phyloP scores from a whole-genome alignment of 2,888 invertebrate species.

The Zaprionus bogoriensis region DNA sequence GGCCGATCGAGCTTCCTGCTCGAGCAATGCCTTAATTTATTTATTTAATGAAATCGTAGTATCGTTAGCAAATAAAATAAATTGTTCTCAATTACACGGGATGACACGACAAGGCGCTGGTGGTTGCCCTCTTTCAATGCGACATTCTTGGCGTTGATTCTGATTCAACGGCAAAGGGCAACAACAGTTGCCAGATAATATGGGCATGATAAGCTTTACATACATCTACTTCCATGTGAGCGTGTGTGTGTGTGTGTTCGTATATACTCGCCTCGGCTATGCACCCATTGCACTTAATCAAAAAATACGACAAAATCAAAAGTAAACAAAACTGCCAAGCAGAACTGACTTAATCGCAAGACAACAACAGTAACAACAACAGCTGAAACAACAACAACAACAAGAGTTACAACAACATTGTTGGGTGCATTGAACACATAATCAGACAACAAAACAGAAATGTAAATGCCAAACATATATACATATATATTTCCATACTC shows the following conservation, averaged over 20 bases:
- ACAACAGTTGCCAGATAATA: constrained; percentile 62
- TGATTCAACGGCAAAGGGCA: constrained; percentile 58
- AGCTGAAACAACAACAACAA: constrained; percentile 24
- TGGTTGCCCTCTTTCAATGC: constrained; percentile 81
- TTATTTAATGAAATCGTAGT: constrained; percentile 70
- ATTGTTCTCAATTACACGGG: constrained; percentile 70
- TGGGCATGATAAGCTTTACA: neutral
- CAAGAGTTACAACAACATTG: constrained; percentile 13
- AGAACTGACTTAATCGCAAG: constrained; percentile 65
- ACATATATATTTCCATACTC: neutral
- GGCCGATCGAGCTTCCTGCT: constrained; percentile 56
- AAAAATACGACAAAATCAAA: constrained; percentile 75
- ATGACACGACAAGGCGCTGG: constrained; percentile 73
- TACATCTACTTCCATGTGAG: constrained; percentile 8
- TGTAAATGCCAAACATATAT: constrained; percentile 55
- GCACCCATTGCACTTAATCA: constrained; percentile 67
- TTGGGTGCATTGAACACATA: constrained; percentile 73
- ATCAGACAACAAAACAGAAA: constrained; percentile 52
- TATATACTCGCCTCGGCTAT: constrained; percentile 30
- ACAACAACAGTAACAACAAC: constrained; percentile 16
- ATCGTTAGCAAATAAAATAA: constrained; percentile 77
- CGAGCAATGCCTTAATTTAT: constrained; percentile 30
- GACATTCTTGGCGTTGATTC: constrained; percentile 69
- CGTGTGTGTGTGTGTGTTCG: neutral
- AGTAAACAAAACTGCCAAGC: constrained; percentile 74